A percentile compares a stretch with the other conserved stretches of the same genome.
These are phyloP conservation scores for Ceyx melanurus DNA, from an alignment of 2,113 vertebrate genomes.

Conservation along the genomic window DNA sequence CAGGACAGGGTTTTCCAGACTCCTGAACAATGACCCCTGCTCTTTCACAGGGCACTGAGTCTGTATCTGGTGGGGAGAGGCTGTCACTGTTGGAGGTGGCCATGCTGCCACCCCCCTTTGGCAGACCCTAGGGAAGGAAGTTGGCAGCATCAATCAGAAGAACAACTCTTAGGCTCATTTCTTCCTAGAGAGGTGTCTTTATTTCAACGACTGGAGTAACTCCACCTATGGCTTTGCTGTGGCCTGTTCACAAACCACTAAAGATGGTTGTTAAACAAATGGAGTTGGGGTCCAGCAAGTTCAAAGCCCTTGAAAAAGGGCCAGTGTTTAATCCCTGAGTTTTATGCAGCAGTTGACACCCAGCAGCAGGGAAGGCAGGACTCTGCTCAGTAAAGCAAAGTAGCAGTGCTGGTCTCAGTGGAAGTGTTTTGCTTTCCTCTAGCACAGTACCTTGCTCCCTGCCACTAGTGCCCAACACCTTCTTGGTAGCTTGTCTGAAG, in stretches of 20 bases:
- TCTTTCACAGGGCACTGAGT: background rate
- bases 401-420: background rate
- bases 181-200: constrained; percentile 6
- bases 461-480: background rate
- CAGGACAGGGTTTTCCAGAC: background rate
- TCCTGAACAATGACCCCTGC: background rate
- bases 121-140: background rate
- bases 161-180: background rate
- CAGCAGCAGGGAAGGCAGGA: background rate
- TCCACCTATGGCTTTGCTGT: background rate
- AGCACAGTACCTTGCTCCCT: background rate
- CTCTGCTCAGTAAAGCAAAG: background rate
- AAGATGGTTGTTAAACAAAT: background rate
- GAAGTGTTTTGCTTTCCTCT: background rate
- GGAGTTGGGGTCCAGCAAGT: background rate
- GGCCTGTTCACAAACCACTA: background rate
- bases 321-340: background rate
- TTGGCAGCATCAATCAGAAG: background rate
- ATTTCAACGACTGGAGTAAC: background rate
- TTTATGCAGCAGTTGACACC: background rate
- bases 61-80: background rate
- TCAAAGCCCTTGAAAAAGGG: background rate
- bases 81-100: background rate
- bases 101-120: background rate
- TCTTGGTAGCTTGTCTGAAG: background rate